Percentiles rank a stretch among this genome's conserved stretches.
phyloP scores from a whole-genome alignment of 2,888 invertebrate genomes.

The Tenthredo distinguenda region DNA sequence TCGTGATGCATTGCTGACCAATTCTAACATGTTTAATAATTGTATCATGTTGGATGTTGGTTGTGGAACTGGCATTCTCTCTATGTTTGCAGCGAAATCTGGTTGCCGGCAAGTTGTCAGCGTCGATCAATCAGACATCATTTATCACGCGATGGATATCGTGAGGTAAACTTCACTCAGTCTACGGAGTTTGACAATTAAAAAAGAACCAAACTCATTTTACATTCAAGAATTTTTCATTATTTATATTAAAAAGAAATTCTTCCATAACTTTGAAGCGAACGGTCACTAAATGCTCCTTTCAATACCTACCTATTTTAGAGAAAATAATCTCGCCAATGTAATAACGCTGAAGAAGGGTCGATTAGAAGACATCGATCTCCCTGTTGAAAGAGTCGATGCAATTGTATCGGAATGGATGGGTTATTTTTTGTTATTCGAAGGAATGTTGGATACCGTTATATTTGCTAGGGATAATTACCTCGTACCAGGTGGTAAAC shows the following conservation, averaged over 20 bases:
- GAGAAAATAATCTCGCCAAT: conserved; percentile 88
- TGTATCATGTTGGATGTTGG: conserved; percentile 97
- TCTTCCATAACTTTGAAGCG: background rate
- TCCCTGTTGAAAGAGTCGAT: conserved; percentile 90
- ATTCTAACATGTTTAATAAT: conserved; percentile 84
- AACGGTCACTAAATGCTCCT: background rate
- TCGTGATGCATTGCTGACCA: conserved; percentile 89
- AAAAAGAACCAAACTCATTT: background rate
- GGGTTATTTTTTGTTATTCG: conserved; percentile 98
- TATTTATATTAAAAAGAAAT: background rate
- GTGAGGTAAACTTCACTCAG: conserved; percentile 82
- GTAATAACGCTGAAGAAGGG: conserved; percentile 91
- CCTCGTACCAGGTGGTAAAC: conserved; percentile 86
- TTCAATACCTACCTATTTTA: conserved; percentile 67
- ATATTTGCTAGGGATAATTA: conserved; percentile 92
- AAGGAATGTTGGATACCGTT: conserved; percentile 97
- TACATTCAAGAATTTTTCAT: background rate
- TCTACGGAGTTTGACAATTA: background rate
- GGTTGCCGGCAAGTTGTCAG: conserved; percentile 95
- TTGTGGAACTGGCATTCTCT: conserved; percentile 98
- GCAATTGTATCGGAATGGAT: conserved; percentile 99
- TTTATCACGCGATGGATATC: conserved; percentile 97
- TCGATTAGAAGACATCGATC: conserved; percentile 89
- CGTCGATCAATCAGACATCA: conserved; percentile 97
- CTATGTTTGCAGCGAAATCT: conserved; percentile 98